Conservation (phyloP, 2,888 invertebrate species). For the Parelbella ahira region DNA sequence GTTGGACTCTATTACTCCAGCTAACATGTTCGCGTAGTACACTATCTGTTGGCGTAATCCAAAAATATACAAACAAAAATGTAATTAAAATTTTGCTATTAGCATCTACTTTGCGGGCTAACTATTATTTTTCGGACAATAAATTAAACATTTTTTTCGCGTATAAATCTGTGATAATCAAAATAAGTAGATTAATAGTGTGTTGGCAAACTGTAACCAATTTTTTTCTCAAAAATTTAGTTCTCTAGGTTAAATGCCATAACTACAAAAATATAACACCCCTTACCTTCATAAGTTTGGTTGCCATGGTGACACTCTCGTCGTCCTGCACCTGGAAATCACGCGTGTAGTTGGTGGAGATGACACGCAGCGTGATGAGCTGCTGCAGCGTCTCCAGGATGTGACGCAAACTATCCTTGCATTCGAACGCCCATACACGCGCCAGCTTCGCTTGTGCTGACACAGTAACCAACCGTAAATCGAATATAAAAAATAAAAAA, state of each 20-base stretch:
- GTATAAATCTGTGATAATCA: too few species aligned
- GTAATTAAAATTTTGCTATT: too few species aligned
- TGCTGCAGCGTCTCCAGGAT: constrained; percentile 91
- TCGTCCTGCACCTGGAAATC: constrained; percentile 92
- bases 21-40: constrained; percentile 93
- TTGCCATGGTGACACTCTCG: constrained; percentile 89
- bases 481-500: too few species aligned
- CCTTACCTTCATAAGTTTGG: constrained; percentile 91
- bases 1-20: constrained; percentile 87
- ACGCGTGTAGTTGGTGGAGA: constrained; percentile 86
- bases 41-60: constrained; percentile 80
- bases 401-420: constrained; percentile 82
- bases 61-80: neutral
- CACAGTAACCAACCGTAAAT: too few species aligned
- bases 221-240: too few species aligned
- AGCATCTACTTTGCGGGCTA: too few species aligned
- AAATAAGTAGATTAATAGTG: too few species aligned
- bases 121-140: too few species aligned
- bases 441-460: constrained; percentile 89
- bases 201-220: too few species aligned
- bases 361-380: constrained; percentile 91
- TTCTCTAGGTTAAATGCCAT: too few species aligned
- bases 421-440: constrained; percentile 87
- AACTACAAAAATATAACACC: neutral
- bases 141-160: too few species aligned